These are phyloP conservation scores for Aphidoletes aphidimyza DNA, from an alignment of 2,888 invertebrate species.

Conservation along the genomic window DNA sequence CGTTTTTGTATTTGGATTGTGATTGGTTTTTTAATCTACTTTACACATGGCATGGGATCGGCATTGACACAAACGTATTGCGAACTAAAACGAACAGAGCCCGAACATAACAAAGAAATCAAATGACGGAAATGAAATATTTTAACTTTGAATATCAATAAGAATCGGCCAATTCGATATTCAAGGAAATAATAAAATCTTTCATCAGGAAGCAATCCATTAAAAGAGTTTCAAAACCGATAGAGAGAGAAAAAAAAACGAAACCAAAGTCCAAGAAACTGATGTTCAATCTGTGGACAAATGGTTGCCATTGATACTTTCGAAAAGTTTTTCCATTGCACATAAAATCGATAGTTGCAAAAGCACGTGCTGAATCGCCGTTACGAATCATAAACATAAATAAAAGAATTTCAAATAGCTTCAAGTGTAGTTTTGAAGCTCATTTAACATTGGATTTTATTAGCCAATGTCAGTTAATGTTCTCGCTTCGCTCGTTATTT, in stretches of 20 bases:
- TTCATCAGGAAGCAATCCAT: too few relatives aligned
- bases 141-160: too few relatives aligned
- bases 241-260: too few relatives aligned
- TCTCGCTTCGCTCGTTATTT: too few relatives aligned
- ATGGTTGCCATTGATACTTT: background rate
- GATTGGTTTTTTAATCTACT: slow-evolving; percentile 69
- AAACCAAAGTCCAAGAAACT: background rate
- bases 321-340: background rate
- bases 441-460: background rate
- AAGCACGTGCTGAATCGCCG: background rate
- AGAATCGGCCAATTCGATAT: too few relatives aligned
- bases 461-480: background rate
- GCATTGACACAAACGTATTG: too few relatives aligned
- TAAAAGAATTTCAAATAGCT: background rate
- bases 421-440: background rate
- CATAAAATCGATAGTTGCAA: background rate
- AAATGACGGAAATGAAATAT: too few relatives aligned
- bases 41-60: too few relatives aligned
- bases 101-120: too few relatives aligned
- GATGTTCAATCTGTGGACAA: background rate
- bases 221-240: too few relatives aligned
- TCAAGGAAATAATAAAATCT: too few relatives aligned
- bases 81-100: too few relatives aligned
- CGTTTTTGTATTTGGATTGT: slow-evolving; percentile 83
- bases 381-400: background rate